phyloP scores from a whole-genome alignment of 2,888 invertebrate species.

The Tetropium fuscum region DNA sequence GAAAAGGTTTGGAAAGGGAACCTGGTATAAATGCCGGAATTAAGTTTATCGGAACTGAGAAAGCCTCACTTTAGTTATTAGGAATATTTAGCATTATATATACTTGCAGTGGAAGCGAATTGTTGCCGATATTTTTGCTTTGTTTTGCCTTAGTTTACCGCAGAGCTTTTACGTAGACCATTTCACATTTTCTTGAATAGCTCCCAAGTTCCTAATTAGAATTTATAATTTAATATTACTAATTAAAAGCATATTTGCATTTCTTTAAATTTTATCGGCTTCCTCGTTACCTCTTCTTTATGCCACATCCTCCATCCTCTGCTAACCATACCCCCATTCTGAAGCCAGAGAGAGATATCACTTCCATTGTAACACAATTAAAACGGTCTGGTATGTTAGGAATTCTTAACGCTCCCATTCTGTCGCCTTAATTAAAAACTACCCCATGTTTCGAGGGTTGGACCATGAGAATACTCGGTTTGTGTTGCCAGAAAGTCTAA shows the following conservation, averaged over 20 bases:
- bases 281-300: conserved; percentile 53
- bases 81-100: too few relatives aligned
- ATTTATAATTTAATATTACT: conserved; percentile 64
- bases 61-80: too few relatives aligned
- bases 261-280: conserved; percentile 51
- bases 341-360: conserved; percentile 47
- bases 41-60: too few relatives aligned
- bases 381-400: conserved; percentile 62
- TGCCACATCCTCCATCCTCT: conserved; percentile 40
- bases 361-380: conserved; percentile 62
- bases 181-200: conserved; percentile 26
- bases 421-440: conserved; percentile 67
- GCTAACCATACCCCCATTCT: neutral
- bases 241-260: conserved; percentile 65
- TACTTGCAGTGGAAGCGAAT: too few relatives aligned
- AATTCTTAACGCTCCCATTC: conserved; percentile 65
- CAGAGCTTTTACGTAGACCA: neutral
- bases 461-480: conserved; percentile 44
- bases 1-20: too few relatives aligned
- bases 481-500: conserved; percentile 13
- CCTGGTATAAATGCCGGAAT: too few relatives aligned
- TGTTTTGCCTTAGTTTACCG: neutral
- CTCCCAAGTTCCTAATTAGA: conserved; percentile 44
- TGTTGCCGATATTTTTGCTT: too few relatives aligned
- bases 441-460: conserved; percentile 56